Base-by-base conservation (phyloP, 2,113 vertebrate species). In the Prunella himalayana region DNA sequence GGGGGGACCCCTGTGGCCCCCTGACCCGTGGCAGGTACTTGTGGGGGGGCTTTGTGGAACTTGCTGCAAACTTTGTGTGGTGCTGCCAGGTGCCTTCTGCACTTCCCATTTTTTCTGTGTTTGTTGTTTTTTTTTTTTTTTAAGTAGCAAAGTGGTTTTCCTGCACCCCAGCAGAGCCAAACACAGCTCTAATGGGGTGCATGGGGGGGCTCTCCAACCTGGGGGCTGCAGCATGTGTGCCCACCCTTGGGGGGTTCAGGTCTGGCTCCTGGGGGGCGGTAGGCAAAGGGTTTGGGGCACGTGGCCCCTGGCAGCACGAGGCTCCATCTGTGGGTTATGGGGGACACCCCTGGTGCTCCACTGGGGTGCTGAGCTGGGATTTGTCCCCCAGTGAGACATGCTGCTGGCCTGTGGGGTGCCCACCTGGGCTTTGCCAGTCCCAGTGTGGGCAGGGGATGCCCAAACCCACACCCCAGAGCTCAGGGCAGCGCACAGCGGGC, bases 401-500 rank as follows among this genome's bases (percentile, higher is more conserved):
- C 78, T 65, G 65, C 39, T 12, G 15, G 7, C 57, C 69, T 7
- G 7, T 15, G 33, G 16, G 24, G 28, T n/a, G 33, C 41, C 31
- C 23, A 24, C 17, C 6, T 2, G 1, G 19, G 42, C 5, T 76
- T 28, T 44, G n/a, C 31, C 18, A 2, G 6, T 51, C 22, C 49
- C 1, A 4, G 1, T 0, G 1, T 1, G 13, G 73, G 41, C 53
- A 50, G 39, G 41, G 75, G 15, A 17, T 76, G 37, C 61, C 39
- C 47, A 50, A 66, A 54, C 59, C n/a, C 3, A 0, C 71, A 11
- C 13, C 23, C n/a, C 15, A 5, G n/a, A 37, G 19, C 35, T 75
- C 0, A 2, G 31, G 41, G 41, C 0, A 9, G 27, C 0, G 0
- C 4, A 0, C 15, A 6, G 71, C 23, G 53, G 14, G 35, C 57